These are phyloP conservation scores for Drosophila pachea DNA, from an alignment of 1,140 invertebrate genomes.

Conservation along the genomic window DNA sequence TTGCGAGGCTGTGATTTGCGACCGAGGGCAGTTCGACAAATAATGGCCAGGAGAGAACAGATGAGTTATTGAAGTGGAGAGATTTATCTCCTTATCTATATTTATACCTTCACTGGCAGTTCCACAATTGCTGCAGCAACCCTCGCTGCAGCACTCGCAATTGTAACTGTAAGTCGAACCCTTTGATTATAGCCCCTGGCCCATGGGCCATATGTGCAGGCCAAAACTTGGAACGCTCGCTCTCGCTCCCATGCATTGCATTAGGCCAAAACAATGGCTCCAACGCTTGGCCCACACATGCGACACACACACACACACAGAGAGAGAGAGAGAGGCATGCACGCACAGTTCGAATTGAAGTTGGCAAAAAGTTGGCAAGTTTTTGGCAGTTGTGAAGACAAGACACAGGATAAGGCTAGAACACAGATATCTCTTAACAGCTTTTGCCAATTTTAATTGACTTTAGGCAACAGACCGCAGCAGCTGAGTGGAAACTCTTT, in stretches of 20 bases:
- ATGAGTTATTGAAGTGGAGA: no score
- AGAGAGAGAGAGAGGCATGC: no score
- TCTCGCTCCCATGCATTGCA: constrained; percentile 59
- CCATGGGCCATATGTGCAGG: background rate
- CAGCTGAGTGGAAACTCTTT: constrained; percentile 39
- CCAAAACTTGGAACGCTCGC: constrained; percentile 10
- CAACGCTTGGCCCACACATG: constrained; percentile 39
- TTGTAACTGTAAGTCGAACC: constrained; percentile 3
- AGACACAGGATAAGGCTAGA: constrained; percentile 14
- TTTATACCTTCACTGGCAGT: background rate
- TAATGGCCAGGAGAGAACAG: background rate
- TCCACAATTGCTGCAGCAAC: background rate
- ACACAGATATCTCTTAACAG: constrained; percentile 7
- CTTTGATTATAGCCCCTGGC: constrained; percentile 2
- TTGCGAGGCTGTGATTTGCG: constrained; percentile 45
- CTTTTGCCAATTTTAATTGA: constrained; percentile 67
- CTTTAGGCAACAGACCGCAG: constrained; percentile 67
- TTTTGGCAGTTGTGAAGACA: constrained; percentile 22
- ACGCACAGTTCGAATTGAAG: constrained; percentile 25
- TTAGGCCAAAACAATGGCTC: constrained; percentile 48
- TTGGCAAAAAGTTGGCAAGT: constrained; percentile 53
- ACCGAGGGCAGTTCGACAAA: background rate
- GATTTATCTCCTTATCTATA: no score
- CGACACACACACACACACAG: constrained; percentile 3
- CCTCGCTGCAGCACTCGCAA: background rate